These are phyloP conservation scores for Argopecten irradians DNA, from an alignment of 1,140 invertebrate genomes.

Conservation along the genomic window DNA sequence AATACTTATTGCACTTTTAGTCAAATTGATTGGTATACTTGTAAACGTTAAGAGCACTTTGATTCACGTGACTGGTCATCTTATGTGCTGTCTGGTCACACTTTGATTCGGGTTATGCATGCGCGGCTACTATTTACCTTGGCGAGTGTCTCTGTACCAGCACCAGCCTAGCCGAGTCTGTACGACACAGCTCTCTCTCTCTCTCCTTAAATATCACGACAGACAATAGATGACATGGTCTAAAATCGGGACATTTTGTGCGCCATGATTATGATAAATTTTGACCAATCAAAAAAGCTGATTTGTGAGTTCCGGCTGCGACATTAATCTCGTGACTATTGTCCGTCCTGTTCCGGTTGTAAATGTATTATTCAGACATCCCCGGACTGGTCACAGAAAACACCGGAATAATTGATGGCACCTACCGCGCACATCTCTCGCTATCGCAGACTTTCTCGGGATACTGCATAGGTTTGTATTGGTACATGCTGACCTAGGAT, in stretches of 20 bases:
- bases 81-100: not conserved
- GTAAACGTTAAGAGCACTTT: not conserved
- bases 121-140: not conserved
- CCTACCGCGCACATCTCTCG: not conserved
- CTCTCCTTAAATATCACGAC: not conserved
- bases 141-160: not conserved
- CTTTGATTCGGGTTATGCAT: not conserved
- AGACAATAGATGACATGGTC: constrained; percentile 15
- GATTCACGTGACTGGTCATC: not conserved
- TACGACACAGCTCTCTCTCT: not conserved
- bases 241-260: constrained; percentile 10
- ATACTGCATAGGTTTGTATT: not conserved
- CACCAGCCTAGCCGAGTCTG: not conserved
- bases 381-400: constrained; percentile 20
- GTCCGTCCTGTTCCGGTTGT: constrained; percentile 14
- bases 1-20: no score
- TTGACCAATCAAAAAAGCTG: constrained; percentile 21
- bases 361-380: constrained; percentile 23
- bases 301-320: constrained; percentile 14
- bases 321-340: constrained; percentile 11
- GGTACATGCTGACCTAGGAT: not conserved
- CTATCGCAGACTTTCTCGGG: not conserved
- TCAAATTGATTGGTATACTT: not conserved
- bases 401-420: not conserved
- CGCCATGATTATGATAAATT: constrained; percentile 10